These are phyloP conservation scores for Psilopsiagon aurifrons DNA, from an alignment of 2,113 vertebrate genomes.

Conservation along the genomic window DNA sequence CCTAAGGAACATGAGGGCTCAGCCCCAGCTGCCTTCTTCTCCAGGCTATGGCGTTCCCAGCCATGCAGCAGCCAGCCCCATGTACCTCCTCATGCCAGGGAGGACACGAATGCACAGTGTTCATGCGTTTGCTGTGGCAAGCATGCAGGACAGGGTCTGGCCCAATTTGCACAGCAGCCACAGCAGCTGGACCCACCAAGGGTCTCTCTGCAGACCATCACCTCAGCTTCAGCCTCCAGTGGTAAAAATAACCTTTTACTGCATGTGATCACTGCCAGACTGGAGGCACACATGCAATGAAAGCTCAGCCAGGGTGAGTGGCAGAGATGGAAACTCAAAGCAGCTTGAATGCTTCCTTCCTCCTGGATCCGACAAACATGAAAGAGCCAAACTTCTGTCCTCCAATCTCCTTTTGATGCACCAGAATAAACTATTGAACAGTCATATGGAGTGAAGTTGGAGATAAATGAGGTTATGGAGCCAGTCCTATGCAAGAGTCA, in stretches of 20 bases:
- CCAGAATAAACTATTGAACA: background rate
- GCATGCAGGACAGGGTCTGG: background rate
- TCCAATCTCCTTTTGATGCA: background rate
- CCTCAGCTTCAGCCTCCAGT: background rate
- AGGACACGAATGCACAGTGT: background rate
- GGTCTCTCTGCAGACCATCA: background rate
- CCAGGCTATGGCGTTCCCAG: background rate
- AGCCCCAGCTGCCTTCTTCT: background rate
- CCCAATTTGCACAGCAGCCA: background rate
- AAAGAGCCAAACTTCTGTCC: background rate
- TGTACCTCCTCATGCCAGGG: rapidly evolving
- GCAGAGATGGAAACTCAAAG: background rate
- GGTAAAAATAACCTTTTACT: background rate
- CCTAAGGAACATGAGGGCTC: rapidly evolving
- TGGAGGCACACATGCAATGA: rapidly evolving
- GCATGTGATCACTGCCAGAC: background rate
- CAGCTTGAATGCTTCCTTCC: background rate
- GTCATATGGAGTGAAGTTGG: background rate
- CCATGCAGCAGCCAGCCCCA: rapidly evolving
- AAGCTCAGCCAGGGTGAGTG: background rate
- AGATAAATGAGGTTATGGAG: background rate
- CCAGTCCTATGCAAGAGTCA: background rate
- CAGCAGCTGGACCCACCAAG: background rate
- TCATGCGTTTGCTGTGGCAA: rapidly evolving
- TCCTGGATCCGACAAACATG: background rate